Base-by-base conservation (phyloP, 1,140 invertebrate species). In the Nebria ingens region DNA sequence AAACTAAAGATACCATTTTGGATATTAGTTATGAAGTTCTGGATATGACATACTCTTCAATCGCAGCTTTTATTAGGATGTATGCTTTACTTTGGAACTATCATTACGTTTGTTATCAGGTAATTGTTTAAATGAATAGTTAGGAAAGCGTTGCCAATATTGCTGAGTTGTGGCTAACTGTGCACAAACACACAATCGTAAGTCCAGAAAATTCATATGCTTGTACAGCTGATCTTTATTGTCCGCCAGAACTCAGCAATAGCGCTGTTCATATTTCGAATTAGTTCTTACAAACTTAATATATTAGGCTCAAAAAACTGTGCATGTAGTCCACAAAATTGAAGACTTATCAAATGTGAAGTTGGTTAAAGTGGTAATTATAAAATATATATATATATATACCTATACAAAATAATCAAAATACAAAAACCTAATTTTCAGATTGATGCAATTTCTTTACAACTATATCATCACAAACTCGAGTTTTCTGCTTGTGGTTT, bases 391-490 rank as follows among this genome's bases (percentile, higher is more conserved):
- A n/a, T n/a, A n/a, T n/a, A n/a, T n/a, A n/a, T n/a, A n/a, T n/a
- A n/a, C n/a, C n/a, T n/a, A n/a, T n/a, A n/a, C n/a, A n/a, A n/a
- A n/a, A n/a, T n/a, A n/a, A n/a, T n/a, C n/a, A n/a, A n/a, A n/a
- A n/a, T n/a, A n/a, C n/a, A n/a, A n/a, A n/a, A 4, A 29, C 25
- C 25, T 6, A 29, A 6, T 56, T 59, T 21, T 22, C 15, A 59
- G 59, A 50, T 61, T n/a, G 54, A 56, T 19, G 51, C 53, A 6
- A 45, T 57, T 12, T 25, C 25, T 6, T 53, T 59, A n/a, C 45
- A 53, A 52, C 20, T 61, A 20, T 57, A 54, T 50, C 52, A 61
- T 38, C 52, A 61, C 20, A 58, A 61, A 53, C 53, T 61, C 34
- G 53, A 59, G 29, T 21, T 61, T 12, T 55, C 55, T 19, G 59